Percentiles rank a stretch among this genome's conserved stretches.
Evolutionary conservation across 2,888 invertebrate species (phyloP).

Genomic region (Tetragonula carbonaria): DNA sequence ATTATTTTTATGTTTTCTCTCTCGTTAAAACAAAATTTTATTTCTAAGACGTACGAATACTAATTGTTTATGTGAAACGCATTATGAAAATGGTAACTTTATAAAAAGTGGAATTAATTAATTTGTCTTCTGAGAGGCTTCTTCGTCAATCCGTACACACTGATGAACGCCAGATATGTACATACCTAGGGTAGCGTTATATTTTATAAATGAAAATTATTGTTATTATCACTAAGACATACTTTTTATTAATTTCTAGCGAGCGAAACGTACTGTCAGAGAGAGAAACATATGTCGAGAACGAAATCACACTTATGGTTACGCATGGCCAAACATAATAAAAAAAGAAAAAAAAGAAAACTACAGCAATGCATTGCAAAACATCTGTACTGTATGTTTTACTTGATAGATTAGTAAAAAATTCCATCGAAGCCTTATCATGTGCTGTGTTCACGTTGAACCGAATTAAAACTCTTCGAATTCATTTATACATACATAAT

Average conservation of each 20-base stretch:
- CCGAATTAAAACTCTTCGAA: background rate
- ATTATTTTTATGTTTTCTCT: too few species aligned
- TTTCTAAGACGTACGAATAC: too few species aligned
- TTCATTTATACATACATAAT: background rate
- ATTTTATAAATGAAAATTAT: constrained; percentile 73
- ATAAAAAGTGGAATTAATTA: too few species aligned
- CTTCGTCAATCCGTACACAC: constrained; percentile 57
- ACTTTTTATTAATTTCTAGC: constrained; percentile 72
- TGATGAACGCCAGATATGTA: constrained; percentile 69
- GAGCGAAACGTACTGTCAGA: constrained; percentile 51
- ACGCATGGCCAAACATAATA: constrained; percentile 73
- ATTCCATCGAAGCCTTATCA: background rate
- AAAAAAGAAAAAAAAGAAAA: constrained; percentile 41
- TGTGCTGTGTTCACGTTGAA: background rate
- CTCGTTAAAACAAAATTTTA: too few species aligned
- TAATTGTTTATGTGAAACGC: too few species aligned
- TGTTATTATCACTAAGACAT: constrained; percentile 73
- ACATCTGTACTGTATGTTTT: constrained; percentile 23
- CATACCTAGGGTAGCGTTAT: constrained; percentile 71
- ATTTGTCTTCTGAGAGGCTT: background rate
- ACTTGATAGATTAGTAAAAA: background rate
- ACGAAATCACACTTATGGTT: constrained; percentile 59
- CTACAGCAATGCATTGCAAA: constrained; percentile 69
- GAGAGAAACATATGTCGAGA: constrained; percentile 62
- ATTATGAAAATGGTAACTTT: too few species aligned